A percentile compares a stretch with the other conserved stretches of the same genome.
Conservation (phyloP, 1,140 invertebrate genomes). For the Dolichoris vasculosae region DNA sequence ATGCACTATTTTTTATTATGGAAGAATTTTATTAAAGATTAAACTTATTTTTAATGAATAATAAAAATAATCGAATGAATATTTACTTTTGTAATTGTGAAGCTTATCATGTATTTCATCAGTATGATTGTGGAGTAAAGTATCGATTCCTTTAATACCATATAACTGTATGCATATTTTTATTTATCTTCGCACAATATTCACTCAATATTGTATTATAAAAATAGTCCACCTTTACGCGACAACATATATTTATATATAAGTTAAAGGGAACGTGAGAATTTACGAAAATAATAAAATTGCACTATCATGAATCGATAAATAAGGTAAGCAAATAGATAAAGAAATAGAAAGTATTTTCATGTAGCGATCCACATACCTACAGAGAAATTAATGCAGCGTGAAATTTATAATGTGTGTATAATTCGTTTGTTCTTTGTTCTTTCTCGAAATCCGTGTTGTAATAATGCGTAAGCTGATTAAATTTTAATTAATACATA, state of each 20-base stretch:
- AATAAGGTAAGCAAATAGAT: not conserved
- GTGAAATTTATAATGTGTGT: not conserved
- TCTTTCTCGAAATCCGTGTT: not conserved
- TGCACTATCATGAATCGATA: not conserved
- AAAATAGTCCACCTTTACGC: not conserved
- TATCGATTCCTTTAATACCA: too few species aligned
- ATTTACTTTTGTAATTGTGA: too few species aligned
- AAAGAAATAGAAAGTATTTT: not conserved
- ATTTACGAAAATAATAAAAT: not conserved
- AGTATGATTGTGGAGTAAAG: too few species aligned
- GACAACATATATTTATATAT: not conserved
- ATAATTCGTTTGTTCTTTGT: not conserved
- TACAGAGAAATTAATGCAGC: not conserved
- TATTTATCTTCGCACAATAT: not conserved
- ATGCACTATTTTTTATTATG: too few species aligned
- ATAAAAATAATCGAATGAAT: too few species aligned
- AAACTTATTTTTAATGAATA: too few species aligned
- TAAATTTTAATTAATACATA: conserved; percentile 39
- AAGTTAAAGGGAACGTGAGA: not conserved
- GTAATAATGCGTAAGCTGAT: conserved; percentile 4
- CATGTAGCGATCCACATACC: not conserved
- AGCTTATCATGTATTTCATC: too few species aligned
- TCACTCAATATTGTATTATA: not conserved
- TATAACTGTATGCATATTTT: too few species aligned
- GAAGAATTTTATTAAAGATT: too few species aligned